Evolutionary conservation across 1,140 invertebrate species (phyloP), one percentile per base, ranked within the genome.

Genomic region (Drosophila sturtevanti): DNA sequence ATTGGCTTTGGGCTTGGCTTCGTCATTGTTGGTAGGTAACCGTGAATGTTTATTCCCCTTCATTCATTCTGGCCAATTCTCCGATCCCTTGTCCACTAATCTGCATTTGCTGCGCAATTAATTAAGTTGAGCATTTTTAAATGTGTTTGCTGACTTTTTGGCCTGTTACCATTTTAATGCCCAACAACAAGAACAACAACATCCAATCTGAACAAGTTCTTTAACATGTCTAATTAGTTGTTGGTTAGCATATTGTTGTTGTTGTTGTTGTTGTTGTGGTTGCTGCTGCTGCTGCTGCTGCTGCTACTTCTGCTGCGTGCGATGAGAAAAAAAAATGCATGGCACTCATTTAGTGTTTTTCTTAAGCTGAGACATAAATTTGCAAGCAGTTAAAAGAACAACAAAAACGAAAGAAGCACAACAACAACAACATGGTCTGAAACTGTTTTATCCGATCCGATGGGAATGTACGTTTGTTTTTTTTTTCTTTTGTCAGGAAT

Each of bases 151-250:
- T 78, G 75, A 64, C 63, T 84, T 63, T 77, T 63, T 56, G 81
- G 59, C 76, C 79, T 86, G 81, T 86, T 86, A 82, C 81, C 81
- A 86, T 86, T 86, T 86, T 76, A 86, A 82, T 86, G 82, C 68
- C 79, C 68, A 52, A 34, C 63, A 76, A 54, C 64, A 67, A 12
- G 54, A 59, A 58, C 63, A 65, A 68, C 34, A 76, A 63, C 79
- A 54, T 60, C 68, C 67, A 68, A 64, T 37, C 54, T 41, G 69
- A 89, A 89, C 85, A 89, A 84, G 85, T 89, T 89, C 84, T 80
- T 89, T 89, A 89, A 89, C 84, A 89, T 89, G 84, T 89, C 84
- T 89, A 89, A 89, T 89, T 89, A 89, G 84, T 89, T 89, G 84
- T 67, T 63, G 65, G 54, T 51, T 61, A 27, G 14, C 62, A 35